phyloP scores from a whole-genome alignment of 2,888 invertebrate species.

The Phengaris arion region DNA sequence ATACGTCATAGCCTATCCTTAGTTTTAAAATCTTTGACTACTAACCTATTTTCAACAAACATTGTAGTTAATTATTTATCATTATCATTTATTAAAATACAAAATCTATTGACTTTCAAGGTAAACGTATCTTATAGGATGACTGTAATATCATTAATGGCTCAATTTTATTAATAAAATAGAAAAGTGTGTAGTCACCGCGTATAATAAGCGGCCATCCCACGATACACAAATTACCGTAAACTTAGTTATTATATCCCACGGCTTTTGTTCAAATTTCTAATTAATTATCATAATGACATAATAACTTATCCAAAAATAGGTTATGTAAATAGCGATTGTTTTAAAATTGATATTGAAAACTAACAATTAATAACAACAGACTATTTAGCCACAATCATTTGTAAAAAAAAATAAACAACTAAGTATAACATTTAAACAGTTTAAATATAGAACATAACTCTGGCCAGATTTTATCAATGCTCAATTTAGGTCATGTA shows the following conservation, averaged over 20 bases:
- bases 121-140: neutral
- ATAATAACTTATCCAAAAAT: conserved; percentile 16
- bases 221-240: conserved; percentile 7
- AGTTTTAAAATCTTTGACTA: too few species aligned
- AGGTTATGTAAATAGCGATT: neutral
- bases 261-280: conserved; percentile 1
- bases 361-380: too few species aligned
- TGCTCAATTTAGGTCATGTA: neutral
- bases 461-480: neutral
- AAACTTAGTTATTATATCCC: conserved; percentile 10
- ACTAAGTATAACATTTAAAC: too few species aligned
- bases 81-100: neutral
- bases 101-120: neutral
- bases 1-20: too few species aligned
- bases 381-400: too few species aligned
- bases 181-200: neutral
- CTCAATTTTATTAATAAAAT: neutral
- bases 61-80: too few species aligned
- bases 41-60: too few species aligned
- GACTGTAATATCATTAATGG: neutral
- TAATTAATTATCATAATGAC: conserved; percentile 14
- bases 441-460: too few species aligned
- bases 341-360: too few species aligned
- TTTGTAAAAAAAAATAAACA: too few species aligned
- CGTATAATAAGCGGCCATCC: conserved; percentile 1